Evolutionary conservation across 2,888 invertebrate genomes (phyloP).

Genomic region (Teleiodes luculella): DNA sequence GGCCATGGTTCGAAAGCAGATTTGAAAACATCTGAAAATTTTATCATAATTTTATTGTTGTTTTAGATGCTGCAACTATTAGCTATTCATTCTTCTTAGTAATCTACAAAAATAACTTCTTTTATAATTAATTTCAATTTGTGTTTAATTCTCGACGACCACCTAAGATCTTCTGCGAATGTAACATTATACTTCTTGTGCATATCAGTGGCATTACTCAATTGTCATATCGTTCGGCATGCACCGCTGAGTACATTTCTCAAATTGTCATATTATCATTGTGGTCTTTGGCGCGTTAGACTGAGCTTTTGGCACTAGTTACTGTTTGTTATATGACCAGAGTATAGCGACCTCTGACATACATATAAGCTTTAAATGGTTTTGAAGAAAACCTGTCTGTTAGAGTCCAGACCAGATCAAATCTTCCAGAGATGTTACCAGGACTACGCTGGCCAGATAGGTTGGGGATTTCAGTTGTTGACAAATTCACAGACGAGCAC

Average conservation of each 20-base stretch:
- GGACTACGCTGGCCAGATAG: too few species aligned
- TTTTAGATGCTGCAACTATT: too few species aligned
- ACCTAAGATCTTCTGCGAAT: constrained; percentile 3
- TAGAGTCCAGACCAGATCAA: too few species aligned
- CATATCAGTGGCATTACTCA: constrained; percentile 17
- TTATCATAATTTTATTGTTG: too few species aligned
- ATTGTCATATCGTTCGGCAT: constrained; percentile 23
- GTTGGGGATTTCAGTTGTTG: too few species aligned
- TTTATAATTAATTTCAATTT: background rate
- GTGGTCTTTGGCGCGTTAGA: constrained; percentile 21
- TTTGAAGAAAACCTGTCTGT: too few species aligned
- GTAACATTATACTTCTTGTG: constrained; percentile 1
- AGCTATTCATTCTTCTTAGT: too few species aligned
- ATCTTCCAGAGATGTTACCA: too few species aligned
- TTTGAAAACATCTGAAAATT: too few species aligned
- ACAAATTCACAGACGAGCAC: too few species aligned
- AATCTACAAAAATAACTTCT: too few species aligned
- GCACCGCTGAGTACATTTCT: constrained; percentile 32
- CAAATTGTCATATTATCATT: constrained; percentile 30
- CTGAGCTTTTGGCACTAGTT: constrained; percentile 18
- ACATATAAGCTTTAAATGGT: background rate
- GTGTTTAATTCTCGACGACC: background rate
- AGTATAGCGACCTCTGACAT: constrained; percentile 8
- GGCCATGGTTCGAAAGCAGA: too few species aligned
- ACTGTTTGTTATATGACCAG: background rate